Percentiles rank a stretch among this genome's conserved stretches.
phyloP scores from a whole-genome alignment of 2,797 vertebrate species.

The Myripristis murdjan region DNA sequence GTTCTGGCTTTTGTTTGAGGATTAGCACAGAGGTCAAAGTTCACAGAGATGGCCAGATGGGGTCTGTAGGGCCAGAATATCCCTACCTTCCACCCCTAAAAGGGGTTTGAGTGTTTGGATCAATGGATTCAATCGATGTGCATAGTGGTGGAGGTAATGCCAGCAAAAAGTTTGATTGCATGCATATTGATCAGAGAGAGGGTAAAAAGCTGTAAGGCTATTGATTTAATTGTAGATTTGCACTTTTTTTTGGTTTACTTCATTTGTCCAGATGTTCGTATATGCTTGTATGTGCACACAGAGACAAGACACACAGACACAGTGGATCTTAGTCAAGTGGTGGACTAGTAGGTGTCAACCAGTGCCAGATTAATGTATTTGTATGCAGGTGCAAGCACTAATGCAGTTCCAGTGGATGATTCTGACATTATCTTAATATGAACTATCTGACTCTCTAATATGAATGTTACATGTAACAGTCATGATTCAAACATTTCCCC shows the following conservation, averaged over 20 bases:
- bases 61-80: slow-evolving; percentile 73
- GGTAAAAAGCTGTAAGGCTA: slow-evolving; percentile 78
- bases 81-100: slow-evolving; percentile 77
- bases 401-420: too few relatives aligned
- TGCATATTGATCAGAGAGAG: slow-evolving; percentile 81
- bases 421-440: too few relatives aligned
- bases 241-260: slow-evolving; percentile 52
- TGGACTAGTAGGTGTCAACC: background rate
- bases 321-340: background rate
- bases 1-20: slow-evolving; percentile 79
- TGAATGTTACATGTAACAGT: too few relatives aligned
- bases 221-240: slow-evolving; percentile 76
- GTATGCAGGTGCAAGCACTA: too few relatives aligned
- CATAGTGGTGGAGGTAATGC: slow-evolving; percentile 71
- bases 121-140: slow-evolving; percentile 77
- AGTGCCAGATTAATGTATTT: background rate
- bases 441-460: too few relatives aligned
- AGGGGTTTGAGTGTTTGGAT: slow-evolving; percentile 73
- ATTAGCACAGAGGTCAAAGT: slow-evolving; percentile 80
- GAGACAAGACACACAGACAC: slow-evolving; percentile 1
- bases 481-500: too few relatives aligned
- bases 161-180: slow-evolving; percentile 81
- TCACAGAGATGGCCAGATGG: slow-evolving; percentile 77
- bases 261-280: slow-evolving; percentile 36
- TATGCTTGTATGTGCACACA: background rate